Base-by-base conservation (phyloP, 2,888 invertebrate species). In the Eremobia ochroleuca region DNA sequence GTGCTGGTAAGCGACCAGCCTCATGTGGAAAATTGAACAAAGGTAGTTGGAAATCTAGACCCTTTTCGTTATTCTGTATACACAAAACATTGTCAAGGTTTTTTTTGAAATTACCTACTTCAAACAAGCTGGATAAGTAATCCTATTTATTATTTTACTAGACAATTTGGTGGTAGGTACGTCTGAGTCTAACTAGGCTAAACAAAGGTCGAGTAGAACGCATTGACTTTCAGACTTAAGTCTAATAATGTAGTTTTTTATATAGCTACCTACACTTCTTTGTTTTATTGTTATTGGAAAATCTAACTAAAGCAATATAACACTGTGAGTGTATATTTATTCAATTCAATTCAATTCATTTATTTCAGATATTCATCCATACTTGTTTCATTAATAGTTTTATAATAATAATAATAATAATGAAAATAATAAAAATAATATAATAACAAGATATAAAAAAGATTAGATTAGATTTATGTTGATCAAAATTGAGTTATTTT, bases 71-170 rank as follows among this genome's bases (percentile, higher is more conserved):
- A 73, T 34, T 52, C 37, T 25, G 18, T 52, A 49, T 66, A 31
- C 15, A 31, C 4, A 59, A 43, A 64, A 52, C 9, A 43, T 34
- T 46, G 21, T 13, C n/a, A n/a, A 69, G 28, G 46, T 67, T 80
- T 81, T 83, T 83, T 78, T 15, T 65, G 37, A 25, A 79, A 80
- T 80, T 77, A 78, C 68, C 58, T 46, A 58, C 65, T 83, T 83
- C 64, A 77, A 65, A 65, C 15, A 31, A 82, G 65, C n/a, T 52
- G 21, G 46, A 46, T 82, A 46, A 15, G 31, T 46, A 77, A 69
- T 83, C 34, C 37, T 46, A 37, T 69, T 80, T 83, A 77, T 77
- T 77, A 65, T 59, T 69, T 77, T 65, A 55, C 21, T 8, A 81
- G 66, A 83, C 46, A 61, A 58, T 67, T 79, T 67, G 34, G 6